Conservation (phyloP, 1,140 invertebrate species). For the Steinernema khuongi region DNA sequence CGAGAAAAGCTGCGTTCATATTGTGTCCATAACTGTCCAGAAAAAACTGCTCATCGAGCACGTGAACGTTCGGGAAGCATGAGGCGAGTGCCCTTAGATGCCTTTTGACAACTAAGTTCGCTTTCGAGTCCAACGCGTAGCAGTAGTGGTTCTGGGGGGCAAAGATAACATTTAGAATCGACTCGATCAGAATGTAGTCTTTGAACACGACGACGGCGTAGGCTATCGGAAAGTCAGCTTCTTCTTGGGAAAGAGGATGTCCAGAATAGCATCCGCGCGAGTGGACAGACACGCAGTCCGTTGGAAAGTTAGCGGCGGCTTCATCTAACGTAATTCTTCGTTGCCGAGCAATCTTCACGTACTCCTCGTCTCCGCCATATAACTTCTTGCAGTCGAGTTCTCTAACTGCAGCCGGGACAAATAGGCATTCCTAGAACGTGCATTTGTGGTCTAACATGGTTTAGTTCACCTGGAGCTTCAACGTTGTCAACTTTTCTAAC, state of each 20-base stretch:
- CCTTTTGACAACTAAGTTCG: constrained; percentile 23
- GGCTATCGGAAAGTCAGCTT: constrained; percentile 41
- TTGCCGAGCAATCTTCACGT: background rate
- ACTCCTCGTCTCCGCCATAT: background rate
- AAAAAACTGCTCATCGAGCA: constrained; percentile 30
- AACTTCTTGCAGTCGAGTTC: background rate
- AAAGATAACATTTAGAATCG: constrained; percentile 38
- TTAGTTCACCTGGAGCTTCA: too few relatives aligned
- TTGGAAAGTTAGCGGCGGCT: constrained; percentile 14
- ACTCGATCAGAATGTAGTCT: constrained; percentile 44
- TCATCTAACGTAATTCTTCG: background rate
- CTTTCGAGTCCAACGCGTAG: constrained; percentile 45
- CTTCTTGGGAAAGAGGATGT: constrained; percentile 27
- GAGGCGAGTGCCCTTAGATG: constrained; percentile 34
- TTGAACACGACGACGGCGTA: constrained; percentile 39
- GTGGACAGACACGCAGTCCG: constrained; percentile 30
- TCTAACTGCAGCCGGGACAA: background rate
- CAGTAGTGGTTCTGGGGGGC: constrained; percentile 47
- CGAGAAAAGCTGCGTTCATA: constrained; percentile 19
- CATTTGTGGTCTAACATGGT: background rate
- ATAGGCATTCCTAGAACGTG: background rate
- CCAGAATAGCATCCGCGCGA: constrained; percentile 28
- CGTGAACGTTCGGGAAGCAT: constrained; percentile 44
- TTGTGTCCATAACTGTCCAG: constrained; percentile 42
- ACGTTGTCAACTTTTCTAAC: background rate